Evolutionary conservation across 2,797 vertebrate genomes (phyloP).

Genomic region (Leptoclinus maculatus): DNA sequence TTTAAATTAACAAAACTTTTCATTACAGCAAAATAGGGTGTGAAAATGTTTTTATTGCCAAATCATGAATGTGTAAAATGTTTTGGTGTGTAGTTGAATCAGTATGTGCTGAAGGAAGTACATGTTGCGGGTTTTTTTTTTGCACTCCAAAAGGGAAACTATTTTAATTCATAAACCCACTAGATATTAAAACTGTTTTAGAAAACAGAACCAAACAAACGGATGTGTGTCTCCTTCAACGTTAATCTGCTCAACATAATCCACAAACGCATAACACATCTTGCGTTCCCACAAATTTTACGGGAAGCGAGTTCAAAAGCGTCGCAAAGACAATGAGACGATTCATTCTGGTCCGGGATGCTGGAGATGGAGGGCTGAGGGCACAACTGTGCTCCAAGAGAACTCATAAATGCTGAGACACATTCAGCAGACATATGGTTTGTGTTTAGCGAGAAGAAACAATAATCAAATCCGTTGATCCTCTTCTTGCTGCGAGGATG

Average conservation of each 20-base stretch:
- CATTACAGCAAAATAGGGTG: slow-evolving; percentile 5
- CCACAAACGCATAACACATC: slow-evolving; percentile 70
- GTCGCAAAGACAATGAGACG: slow-evolving; percentile 81
- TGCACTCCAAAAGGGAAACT: slow-evolving; percentile 5
- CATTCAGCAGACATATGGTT: slow-evolving; percentile 84
- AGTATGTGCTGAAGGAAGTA: background rate
- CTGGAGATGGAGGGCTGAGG: slow-evolving; percentile 73
- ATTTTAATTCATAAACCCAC: slow-evolving; percentile 40
- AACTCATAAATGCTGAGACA: slow-evolving; percentile 80
- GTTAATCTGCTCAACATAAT: slow-evolving; percentile 61
- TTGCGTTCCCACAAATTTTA: slow-evolving; percentile 67
- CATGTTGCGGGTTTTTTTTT: background rate
- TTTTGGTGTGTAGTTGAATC: background rate
- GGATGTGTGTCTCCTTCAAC: slow-evolving; percentile 35
- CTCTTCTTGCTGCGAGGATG: slow-evolving; percentile 80
- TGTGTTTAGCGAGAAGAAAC: slow-evolving; percentile 82
- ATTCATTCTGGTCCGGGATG: slow-evolving; percentile 81
- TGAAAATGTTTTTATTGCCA: slow-evolving; percentile 7
- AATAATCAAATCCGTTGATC: slow-evolving; percentile 85
- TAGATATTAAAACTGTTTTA: slow-evolving; percentile 39
- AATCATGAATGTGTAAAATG: background rate
- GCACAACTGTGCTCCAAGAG: slow-evolving; percentile 74
- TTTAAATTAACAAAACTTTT: background rate
- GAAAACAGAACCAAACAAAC: slow-evolving; percentile 44
- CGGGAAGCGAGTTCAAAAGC: slow-evolving; percentile 77